A percentile compares a stretch with the other conserved stretches of the same genome.
Conservation (phyloP, 2,797 vertebrate species). For the Glyptemys insculpta region DNA sequence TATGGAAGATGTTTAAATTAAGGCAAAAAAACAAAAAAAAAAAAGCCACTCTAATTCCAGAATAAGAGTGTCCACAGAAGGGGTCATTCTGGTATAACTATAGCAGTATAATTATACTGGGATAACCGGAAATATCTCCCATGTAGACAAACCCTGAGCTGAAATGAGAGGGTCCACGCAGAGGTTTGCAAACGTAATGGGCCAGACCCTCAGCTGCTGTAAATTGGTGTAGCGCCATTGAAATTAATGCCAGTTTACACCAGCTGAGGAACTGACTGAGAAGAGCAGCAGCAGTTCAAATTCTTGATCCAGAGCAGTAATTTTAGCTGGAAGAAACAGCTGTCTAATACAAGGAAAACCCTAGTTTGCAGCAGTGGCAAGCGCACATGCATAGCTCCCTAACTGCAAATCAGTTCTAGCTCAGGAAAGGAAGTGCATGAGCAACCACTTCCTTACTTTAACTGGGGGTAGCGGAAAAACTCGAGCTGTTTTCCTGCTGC, state of each 20-base stretch:
- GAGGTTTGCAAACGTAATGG: neutral
- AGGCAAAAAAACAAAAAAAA: neutral
- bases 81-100: neutral
- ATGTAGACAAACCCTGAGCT: neutral
- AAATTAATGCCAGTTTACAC: neutral
- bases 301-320: neutral
- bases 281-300: neutral
- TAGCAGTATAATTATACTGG: fast-evolving
- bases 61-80: neutral
- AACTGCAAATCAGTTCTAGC: neutral
- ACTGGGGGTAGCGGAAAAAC: neutral
- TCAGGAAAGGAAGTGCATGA: neutral
- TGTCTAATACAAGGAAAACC: neutral
- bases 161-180: neutral
- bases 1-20: neutral
- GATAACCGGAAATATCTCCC: neutral
- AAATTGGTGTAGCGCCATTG: neutral
- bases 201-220: neutral
- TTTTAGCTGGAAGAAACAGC: neutral
- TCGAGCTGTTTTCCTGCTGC: neutral
- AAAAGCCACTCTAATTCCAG: neutral
- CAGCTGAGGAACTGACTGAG: neutral
- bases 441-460: neutral
- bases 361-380: neutral
- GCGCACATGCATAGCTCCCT: neutral